phyloP scores from a whole-genome alignment of 2,113 vertebrate genomes.

The Machaerirhynchus nigripectus region DNA sequence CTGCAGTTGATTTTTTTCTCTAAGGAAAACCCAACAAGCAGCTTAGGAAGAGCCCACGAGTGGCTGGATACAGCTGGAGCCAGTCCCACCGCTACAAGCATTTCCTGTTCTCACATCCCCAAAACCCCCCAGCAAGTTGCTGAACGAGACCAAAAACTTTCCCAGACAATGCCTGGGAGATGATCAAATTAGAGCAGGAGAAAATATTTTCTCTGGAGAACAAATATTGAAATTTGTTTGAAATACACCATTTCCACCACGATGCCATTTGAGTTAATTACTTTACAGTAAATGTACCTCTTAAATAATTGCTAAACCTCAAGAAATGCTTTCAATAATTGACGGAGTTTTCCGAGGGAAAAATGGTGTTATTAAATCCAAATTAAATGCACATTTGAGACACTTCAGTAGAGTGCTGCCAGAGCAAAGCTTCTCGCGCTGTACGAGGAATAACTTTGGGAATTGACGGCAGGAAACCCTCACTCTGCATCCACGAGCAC shows the following conservation, averaged over 20 bases:
- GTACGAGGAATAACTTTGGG: constrained; percentile 39
- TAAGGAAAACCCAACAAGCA: not conserved
- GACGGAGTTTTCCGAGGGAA: constrained; percentile 73
- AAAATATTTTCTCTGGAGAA: constrained; percentile 61
- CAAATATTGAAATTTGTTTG: constrained; percentile 73
- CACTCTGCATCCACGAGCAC: not conserved
- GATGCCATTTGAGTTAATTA: constrained; percentile 70
- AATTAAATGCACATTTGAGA: constrained; percentile 77
- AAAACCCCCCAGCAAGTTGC: not conserved
- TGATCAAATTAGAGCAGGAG: not conserved
- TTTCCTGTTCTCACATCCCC: not conserved
- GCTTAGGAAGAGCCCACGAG: not conserved
- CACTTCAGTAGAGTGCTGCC: constrained; percentile 68
- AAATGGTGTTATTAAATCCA: constrained; percentile 77
- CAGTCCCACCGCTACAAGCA: not conserved
- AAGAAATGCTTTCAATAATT: constrained; percentile 78
- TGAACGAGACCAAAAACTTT: constrained; percentile 19
- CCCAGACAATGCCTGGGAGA: constrained; percentile 19
- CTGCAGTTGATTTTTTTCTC: not conserved
- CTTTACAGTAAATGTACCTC: constrained; percentile 73
- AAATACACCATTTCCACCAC: constrained; percentile 62
- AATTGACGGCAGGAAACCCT: constrained; percentile 11
- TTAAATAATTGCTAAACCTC: constrained; percentile 81
- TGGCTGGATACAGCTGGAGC: not conserved
- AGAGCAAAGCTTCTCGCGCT: constrained; percentile 7